A percentile compares a stretch with the other conserved stretches of the same genome.
Evolutionary conservation across 2,797 vertebrate species (phyloP).

Genomic region (Cyclopterus lumpus): DNA sequence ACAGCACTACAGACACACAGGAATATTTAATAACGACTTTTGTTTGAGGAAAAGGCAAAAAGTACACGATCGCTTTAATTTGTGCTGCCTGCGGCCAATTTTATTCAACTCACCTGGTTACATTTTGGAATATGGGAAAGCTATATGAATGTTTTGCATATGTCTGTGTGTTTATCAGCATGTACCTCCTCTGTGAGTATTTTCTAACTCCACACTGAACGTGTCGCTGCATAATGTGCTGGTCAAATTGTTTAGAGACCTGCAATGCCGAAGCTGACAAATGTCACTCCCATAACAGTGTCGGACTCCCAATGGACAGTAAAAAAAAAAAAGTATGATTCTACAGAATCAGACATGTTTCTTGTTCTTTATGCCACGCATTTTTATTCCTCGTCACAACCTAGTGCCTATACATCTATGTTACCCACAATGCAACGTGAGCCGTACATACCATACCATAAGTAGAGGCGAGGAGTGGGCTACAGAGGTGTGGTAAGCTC

Average conservation of each 20-base stretch:
- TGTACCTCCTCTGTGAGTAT: neutral
- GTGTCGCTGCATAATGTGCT: neutral
- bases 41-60: neutral
- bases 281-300: neutral
- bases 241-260: neutral
- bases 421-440: neutral
- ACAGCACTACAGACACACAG: neutral
- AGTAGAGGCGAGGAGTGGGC: neutral
- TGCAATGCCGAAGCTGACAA: neutral
- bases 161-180: neutral
- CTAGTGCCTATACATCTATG: neutral
- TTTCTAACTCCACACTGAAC: neutral
- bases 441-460: neutral
- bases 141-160: neutral
- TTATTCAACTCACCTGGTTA: neutral
- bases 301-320: neutral
- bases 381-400: neutral
- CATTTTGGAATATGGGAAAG: conserved; percentile 12
- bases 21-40: conserved; percentile 9
- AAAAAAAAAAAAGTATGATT: neutral
- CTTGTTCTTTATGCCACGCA: neutral
- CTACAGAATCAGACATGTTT: neutral
- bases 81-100: neutral
- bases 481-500: neutral
- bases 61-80: neutral